Percentiles rank a stretch among this genome's conserved stretches.
These are phyloP conservation scores for Zaprionus lachaisei DNA, from an alignment of 1,140 invertebrate species.

Conservation along the genomic window DNA sequence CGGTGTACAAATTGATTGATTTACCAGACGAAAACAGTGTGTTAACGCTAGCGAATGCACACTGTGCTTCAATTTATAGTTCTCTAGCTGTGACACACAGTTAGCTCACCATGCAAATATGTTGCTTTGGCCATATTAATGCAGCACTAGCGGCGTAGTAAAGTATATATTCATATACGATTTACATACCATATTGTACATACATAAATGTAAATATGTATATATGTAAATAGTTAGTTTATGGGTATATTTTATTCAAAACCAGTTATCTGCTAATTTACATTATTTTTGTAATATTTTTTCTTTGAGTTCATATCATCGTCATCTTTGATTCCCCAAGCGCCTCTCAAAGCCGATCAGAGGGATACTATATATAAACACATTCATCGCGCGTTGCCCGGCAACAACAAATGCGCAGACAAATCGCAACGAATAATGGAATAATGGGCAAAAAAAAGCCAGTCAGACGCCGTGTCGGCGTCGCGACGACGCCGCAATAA, in stretches of 20 bases:
- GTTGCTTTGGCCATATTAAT: conserved; percentile 75
- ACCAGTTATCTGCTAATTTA: not conserved
- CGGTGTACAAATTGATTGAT: not conserved
- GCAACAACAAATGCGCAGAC: conserved; percentile 19
- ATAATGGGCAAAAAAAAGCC: conserved; percentile 33
- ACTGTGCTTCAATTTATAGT: conserved; percentile 49
- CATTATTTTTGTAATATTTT: conserved; percentile 5
- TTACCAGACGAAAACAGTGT: not conserved
- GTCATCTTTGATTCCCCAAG: not conserved
- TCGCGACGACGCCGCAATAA: conserved; percentile 74
- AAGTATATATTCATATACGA: conserved; percentile 6
- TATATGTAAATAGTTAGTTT: not conserved
- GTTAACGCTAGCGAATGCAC: conserved; percentile 14
- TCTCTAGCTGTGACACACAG: conserved; percentile 39
- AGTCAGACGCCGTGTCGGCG: conserved; percentile 42
- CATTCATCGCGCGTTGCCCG: conserved; percentile 13
- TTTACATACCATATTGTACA: not conserved
- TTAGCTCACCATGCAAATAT: conserved; percentile 80
- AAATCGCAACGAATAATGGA: conserved; percentile 12
- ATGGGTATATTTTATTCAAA: not conserved
- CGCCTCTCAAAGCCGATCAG: not conserved
- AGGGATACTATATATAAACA: not conserved
- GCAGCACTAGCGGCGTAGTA: conserved; percentile 46
- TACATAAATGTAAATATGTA: not conserved
- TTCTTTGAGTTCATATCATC: not conserved